Base-by-base conservation (phyloP, 2,113 vertebrate genomes). In the Antigone vipio region DNA sequence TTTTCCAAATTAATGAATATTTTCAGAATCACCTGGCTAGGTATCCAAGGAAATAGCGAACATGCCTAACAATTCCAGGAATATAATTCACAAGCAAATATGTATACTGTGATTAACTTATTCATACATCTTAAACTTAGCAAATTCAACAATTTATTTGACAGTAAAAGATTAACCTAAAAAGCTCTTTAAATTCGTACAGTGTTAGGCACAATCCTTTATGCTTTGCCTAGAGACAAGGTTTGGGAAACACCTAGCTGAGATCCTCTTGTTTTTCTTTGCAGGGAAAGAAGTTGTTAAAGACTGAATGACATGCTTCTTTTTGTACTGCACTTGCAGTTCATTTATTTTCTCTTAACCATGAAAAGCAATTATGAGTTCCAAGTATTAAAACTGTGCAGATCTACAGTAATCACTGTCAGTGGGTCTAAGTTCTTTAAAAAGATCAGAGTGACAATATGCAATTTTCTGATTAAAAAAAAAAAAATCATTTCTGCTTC, bases 391-490 rank as follows among this genome's bases (percentile, higher is more conserved):
- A 67, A 92, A 90, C 56, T 44, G 16, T 64, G 17, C 15, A 68
- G 40, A 84, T 63, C 53, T 86, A 21, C 24, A 44, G 12, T 45
- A 90, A 68, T 44, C 17, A 59, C 9, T 85, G 60, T 82, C n/a
- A 91, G 34, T 49, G 15, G 9, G 16, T 75, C 58, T 58, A 40
- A 72, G 71, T 50, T 72, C n/a, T 82, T 89, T 56, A 68, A n/a
- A 89, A 95, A 78, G 47, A 84, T 83, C 22, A 29, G 15, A 91
- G 23, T 88, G 34, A 83, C 17, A 76, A 69, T 76, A 73, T 71
- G 24, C 10, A 91, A 74, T 95, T 92, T 96, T 10, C 17, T 84
- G 49, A 94, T 95, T 86, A 40, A 91, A 94, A 88, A 80, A 82
- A 40, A 40, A 82, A 30, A 42, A 53, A 64, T 56, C 0, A 56